Evolutionary conservation across 2,113 vertebrate genomes (phyloP), one percentile per base, ranked within the genome.

Genomic region (Chroicocephalus ridibundus): DNA sequence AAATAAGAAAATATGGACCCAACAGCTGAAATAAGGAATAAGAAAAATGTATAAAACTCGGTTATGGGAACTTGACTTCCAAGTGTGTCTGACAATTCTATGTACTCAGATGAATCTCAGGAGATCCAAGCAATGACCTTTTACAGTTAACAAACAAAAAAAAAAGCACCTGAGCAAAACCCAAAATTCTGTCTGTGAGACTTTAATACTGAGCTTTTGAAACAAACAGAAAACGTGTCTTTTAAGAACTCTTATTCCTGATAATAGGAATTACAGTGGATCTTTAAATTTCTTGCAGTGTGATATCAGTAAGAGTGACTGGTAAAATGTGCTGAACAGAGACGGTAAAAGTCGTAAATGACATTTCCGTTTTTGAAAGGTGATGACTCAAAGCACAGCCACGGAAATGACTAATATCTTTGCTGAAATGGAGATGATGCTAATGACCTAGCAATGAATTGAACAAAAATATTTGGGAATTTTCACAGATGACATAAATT

Each of bases 191-290:
- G 70, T 90, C 93, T 80, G 78, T 52, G 34, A 89, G 83, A 74
- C 76, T 98, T 97, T 90, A 94, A 91, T 94, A 96, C 27, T 6
- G 20, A 91, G 58, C 86, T 95, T 97, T 94, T 96, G 86, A 98
- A 94, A 90, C 61, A 94, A 97, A 92, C 54, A 95, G 77, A 89
- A 82, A 94, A 92, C 70, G n/a, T 81, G 82, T 75, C 92, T 97
- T 97, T 89, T 81, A 88, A 92, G 88, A 97, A 88, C 93, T 52
- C 6, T 79, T 10, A 1, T 88, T 92, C 42, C 54, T 95, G 54
- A 91, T 93, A 89, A 61, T 80, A 85, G 88, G 64, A 64, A 70
- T 97, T 96, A 86, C 79, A 88, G 44, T 57, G 70, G 24, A 88
- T 88, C 79, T 96, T 94, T 93, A 86, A 44, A 57, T 97, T 93